phyloP scores from a whole-genome alignment of 1,140 invertebrate genomes.

The Oedothorax gibbosus region DNA sequence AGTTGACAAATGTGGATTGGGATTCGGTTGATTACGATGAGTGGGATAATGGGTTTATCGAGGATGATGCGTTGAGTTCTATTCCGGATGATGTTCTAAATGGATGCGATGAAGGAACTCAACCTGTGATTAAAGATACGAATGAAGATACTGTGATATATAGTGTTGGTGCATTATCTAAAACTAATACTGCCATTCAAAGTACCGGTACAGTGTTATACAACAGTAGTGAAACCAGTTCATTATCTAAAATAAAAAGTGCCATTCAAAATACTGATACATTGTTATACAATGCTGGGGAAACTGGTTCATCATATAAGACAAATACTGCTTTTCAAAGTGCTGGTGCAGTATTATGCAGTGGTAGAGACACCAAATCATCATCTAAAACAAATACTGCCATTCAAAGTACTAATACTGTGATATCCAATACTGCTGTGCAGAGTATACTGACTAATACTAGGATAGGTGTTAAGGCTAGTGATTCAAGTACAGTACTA shows the following conservation, averaged over 20 bases:
- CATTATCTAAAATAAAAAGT: not conserved
- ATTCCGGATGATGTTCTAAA: slow-evolving; percentile 42
- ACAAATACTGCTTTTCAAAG: too few relatives aligned
- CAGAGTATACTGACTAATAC: not conserved
- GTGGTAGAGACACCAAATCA: not conserved
- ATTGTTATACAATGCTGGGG: too few relatives aligned
- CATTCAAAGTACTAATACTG: not conserved
- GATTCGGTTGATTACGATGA: slow-evolving; percentile 29
- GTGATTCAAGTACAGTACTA: not conserved
- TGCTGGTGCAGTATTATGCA: too few relatives aligned
- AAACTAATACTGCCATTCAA: too few relatives aligned
- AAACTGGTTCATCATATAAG: not conserved
- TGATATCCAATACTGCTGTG: not conserved
- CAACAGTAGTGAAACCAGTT: not conserved
- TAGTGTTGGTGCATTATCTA: too few relatives aligned
- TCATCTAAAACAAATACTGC: too few relatives aligned
- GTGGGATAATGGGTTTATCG: slow-evolving; percentile 50
- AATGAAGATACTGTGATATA: too few relatives aligned
- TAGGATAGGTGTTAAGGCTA: not conserved
- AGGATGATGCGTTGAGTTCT: slow-evolving; percentile 34
- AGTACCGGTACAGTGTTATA: too few relatives aligned
- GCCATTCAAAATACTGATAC: too few relatives aligned
- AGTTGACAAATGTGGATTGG: slow-evolving; percentile 33
- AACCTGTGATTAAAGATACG: too few relatives aligned
- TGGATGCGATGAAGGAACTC: not conserved